Conservation (phyloP, 2,888 invertebrate species). For the Galerucella nymphaeae region DNA sequence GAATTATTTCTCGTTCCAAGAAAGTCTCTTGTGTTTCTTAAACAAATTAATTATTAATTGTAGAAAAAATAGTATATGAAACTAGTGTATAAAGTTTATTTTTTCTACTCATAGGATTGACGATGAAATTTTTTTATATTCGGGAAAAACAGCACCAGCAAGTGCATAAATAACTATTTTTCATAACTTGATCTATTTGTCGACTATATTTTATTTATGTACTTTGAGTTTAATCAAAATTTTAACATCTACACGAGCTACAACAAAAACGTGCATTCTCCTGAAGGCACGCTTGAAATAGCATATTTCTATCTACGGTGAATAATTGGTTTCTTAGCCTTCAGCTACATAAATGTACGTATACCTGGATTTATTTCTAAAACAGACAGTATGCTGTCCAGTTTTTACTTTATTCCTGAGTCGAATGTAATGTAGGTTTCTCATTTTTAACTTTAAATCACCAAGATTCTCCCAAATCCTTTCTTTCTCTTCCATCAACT, state of each 20-base stretch:
- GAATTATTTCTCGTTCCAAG: too few species aligned
- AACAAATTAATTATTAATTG: too few species aligned
- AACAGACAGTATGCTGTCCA: not conserved
- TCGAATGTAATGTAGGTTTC: not conserved
- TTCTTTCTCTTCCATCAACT: too few species aligned
- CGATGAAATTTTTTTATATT: too few species aligned
- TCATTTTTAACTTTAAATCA: not conserved
- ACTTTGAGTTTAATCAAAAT: not conserved
- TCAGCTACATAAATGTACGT: not conserved
- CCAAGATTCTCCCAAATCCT: not conserved
- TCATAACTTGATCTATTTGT: not conserved
- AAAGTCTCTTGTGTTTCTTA: too few species aligned
- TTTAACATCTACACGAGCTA: not conserved
- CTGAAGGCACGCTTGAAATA: slow-evolving; percentile 8
- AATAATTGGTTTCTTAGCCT: slow-evolving; percentile 6
- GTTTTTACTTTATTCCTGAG: not conserved
- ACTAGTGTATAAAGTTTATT: too few species aligned
- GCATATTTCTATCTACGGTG: not conserved
- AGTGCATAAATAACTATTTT: not conserved
- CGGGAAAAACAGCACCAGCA: too few species aligned
- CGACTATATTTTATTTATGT: not conserved
- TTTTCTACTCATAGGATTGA: too few species aligned
- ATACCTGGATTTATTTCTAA: slow-evolving; percentile 9
- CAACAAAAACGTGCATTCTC: slow-evolving; percentile 5
- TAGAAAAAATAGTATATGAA: too few species aligned